Conservation (phyloP, 2,113 vertebrate species). For the Eretmochelys imbricata region DNA sequence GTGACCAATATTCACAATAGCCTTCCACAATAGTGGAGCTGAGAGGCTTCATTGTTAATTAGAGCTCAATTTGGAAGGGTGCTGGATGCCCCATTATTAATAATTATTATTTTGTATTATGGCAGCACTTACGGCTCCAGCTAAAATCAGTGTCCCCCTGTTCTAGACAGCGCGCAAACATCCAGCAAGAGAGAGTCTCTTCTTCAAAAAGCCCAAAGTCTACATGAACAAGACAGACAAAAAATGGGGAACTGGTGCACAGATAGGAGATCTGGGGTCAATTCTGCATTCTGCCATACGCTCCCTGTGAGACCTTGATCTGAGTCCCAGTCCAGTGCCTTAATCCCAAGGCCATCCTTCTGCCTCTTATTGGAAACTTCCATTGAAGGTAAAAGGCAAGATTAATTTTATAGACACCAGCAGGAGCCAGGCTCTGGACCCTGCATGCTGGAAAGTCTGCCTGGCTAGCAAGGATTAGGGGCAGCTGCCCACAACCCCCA, state of each 20-base stretch:
- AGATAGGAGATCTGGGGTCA: not conserved
- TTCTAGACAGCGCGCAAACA: not conserved
- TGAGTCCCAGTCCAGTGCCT: not conserved
- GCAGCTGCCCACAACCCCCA: not conserved
- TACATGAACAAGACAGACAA: not conserved
- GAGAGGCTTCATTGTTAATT: not conserved
- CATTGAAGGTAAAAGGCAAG: not conserved
- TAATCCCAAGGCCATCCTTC: not conserved
- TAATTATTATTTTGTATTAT: not conserved
- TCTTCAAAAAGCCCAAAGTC: not conserved
- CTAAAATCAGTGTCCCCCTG: not conserved
- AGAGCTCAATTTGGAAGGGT: not conserved
- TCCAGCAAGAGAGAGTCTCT: not conserved
- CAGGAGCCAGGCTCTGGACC: not conserved
- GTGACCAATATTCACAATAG: not conserved
- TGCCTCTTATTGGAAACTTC: not conserved
- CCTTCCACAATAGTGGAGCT: not conserved
- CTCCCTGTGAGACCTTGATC: not conserved
- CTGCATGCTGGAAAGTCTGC: not conserved
- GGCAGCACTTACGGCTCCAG: not conserved
- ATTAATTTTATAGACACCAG: not conserved
- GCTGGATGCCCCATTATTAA: not conserved
- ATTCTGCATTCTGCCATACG: not conserved
- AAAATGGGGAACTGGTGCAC: not conserved
- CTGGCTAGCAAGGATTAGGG: not conserved